Evolutionary conservation across 2,888 invertebrate genomes (phyloP).

Genomic region (Crocallis elinguaria): DNA sequence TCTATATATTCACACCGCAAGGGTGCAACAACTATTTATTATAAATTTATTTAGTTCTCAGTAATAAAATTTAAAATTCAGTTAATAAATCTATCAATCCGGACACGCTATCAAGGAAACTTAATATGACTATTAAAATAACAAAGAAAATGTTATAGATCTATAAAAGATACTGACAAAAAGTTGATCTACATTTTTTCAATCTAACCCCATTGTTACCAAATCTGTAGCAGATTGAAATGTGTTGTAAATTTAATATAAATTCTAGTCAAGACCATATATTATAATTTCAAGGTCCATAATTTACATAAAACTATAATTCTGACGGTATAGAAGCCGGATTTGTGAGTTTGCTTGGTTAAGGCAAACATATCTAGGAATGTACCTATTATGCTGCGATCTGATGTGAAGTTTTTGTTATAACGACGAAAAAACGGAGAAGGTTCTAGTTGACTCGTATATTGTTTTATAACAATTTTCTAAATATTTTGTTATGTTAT

Average conservation of each 20-base stretch:
- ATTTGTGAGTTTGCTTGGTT: constrained; percentile 13
- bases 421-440: background rate
- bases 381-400: background rate
- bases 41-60: too few relatives aligned
- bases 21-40: too few relatives aligned
- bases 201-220: constrained; percentile 31
- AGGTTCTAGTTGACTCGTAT: too few relatives aligned
- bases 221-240: constrained; percentile 23
- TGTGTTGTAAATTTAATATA: constrained; percentile 23
- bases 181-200: constrained; percentile 32
- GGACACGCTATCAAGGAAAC: background rate
- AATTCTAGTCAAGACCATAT: constrained; percentile 13
- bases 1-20: too few relatives aligned
- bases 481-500: too few relatives aligned
- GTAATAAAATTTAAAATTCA: too few relatives aligned
- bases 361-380: background rate
- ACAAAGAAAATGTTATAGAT: constrained; percentile 11
- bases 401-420: background rate
- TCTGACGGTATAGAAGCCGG: constrained; percentile 16
- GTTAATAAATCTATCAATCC: background rate
- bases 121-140: constrained; percentile 3
- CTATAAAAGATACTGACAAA: constrained; percentile 9
- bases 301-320: constrained; percentile 24
- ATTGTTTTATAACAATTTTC: too few relatives aligned
- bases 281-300: constrained; percentile 21